Evolutionary conservation across 2,888 invertebrate species (phyloP), one percentile per base, ranked within the genome.

Genomic region (Belgica antarctica): DNA sequence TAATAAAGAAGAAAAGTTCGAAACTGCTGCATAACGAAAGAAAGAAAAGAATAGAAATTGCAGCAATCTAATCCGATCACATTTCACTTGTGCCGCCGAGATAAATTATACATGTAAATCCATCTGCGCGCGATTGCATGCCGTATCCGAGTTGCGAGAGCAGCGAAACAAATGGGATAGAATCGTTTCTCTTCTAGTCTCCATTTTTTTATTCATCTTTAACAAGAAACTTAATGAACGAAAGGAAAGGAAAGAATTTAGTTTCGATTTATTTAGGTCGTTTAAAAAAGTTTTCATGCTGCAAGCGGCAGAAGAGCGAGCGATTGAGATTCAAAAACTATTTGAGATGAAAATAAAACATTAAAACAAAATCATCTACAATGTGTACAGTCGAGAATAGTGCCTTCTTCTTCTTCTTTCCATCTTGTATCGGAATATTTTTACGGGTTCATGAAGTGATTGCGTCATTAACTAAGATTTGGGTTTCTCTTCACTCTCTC

Each of bases 371-470:
- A 12, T 41, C 41, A 41, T 41, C 41, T 4, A 41, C 41, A 41
- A 41, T 41, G 41, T 41, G 41, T 52, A 22, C 22, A 52, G 19
- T 52, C 52, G 52, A 52, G 22, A 17, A n/a, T n/a, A 3, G 7
- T 12, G 4, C 15, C 15, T n/a, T 41, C 15, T 41, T 41, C 41
- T 41, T 52, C 22, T 19, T 17, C 2, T 17, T 12, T 31, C 52
- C 22, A 3, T 41, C 8, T n/a, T 59, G 19, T 27, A 27, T 59
- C 27, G 27, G 12, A 59, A 27, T 25, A 12, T 25, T 52, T 52
- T 27, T 59, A 59, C 59, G 59, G 59, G 52, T 25, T 59, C 59
- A 59, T 59, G 27, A 25, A n/a, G 7, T 12, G 25, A 25, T 59
- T 59, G 59, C 59, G 59, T 59, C 59, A 59, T 59, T 12, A 59